phyloP scores from a whole-genome alignment of 1,140 invertebrate species.

The Elysia chlorotica region DNA sequence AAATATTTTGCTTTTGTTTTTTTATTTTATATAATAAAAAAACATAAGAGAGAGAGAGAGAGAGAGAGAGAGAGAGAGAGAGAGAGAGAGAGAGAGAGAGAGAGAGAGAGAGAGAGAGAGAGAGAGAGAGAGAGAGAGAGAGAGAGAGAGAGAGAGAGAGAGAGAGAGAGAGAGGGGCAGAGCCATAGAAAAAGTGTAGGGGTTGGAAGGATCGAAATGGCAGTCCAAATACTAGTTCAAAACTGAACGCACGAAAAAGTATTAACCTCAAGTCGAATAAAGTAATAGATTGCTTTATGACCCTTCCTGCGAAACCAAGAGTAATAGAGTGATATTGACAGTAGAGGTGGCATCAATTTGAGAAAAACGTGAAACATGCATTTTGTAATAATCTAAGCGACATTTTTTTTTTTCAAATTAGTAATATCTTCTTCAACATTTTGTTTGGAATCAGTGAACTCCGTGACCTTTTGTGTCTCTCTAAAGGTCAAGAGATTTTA shows the following conservation, averaged over 20 bases:
- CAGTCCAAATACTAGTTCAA: neutral
- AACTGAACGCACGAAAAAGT: neutral
- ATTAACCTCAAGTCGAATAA: too few relatives aligned
- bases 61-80: conserved; percentile 17
- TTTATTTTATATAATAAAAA: too few relatives aligned
- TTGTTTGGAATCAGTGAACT: too few relatives aligned
- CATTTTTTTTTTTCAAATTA: too few relatives aligned
- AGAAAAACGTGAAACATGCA: neutral
- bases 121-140: neutral
- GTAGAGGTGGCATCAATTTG: neutral
- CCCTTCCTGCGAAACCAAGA: too few relatives aligned
- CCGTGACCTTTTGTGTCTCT: too few relatives aligned
- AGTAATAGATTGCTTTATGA: too few relatives aligned
- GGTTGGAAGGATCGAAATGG: neutral
- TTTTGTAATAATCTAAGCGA: too few relatives aligned
- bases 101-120: neutral
- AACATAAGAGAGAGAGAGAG: conserved; percentile 7
- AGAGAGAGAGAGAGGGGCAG: neutral
- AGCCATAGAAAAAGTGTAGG: neutral
- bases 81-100: neutral
- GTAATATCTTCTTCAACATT: too few relatives aligned
- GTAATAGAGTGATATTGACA: neutral
- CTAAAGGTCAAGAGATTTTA: too few relatives aligned
- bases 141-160: neutral
- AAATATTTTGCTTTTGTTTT: too few relatives aligned